Evolutionary conservation across 1,140 invertebrate species (phyloP).

Genomic region (Eubasilissa regina): DNA sequence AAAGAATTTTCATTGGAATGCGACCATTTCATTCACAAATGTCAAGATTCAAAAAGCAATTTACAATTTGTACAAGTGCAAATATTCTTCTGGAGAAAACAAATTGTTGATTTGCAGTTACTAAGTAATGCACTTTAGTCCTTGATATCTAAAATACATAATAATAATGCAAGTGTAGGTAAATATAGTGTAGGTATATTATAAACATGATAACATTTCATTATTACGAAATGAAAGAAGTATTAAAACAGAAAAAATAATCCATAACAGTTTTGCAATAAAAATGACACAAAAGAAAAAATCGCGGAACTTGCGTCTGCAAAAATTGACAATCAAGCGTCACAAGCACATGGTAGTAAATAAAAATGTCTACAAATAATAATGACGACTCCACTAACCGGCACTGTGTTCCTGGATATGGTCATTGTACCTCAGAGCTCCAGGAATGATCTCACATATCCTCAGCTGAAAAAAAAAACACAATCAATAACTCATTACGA

Average conservation of each 20-base stretch:
- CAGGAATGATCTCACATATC: conserved; percentile 45
- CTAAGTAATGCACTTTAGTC: no score
- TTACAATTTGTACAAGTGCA: no score
- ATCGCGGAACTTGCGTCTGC: not conserved
- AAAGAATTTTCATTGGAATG: conserved; percentile 7
- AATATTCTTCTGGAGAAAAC: no score
- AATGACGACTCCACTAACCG: conserved; percentile 45
- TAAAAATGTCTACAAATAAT: conserved; percentile 31
- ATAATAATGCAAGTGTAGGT: not conserved
- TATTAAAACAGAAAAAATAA: no score
- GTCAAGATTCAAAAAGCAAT: no score
- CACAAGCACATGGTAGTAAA: conserved; percentile 33
- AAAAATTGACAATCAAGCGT: conserved; percentile 18
- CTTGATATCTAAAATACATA: no score
- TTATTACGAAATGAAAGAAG: no score
- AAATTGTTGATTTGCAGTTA: no score
- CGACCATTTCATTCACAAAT: no score
- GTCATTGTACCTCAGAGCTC: conserved; percentile 34
- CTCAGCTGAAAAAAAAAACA: conserved; percentile 44
- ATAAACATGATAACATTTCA: not conserved
- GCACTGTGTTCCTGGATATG: conserved; percentile 40
- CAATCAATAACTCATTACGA: conserved; percentile 38
- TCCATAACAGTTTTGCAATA: no score
- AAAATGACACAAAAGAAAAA: no score
- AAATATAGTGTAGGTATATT: not conserved